A percentile compares a stretch with the other conserved stretches of the same genome.
These are phyloP conservation scores for Proales similis DNA, from an alignment of 1,140 invertebrate genomes.

Conservation along the genomic window DNA sequence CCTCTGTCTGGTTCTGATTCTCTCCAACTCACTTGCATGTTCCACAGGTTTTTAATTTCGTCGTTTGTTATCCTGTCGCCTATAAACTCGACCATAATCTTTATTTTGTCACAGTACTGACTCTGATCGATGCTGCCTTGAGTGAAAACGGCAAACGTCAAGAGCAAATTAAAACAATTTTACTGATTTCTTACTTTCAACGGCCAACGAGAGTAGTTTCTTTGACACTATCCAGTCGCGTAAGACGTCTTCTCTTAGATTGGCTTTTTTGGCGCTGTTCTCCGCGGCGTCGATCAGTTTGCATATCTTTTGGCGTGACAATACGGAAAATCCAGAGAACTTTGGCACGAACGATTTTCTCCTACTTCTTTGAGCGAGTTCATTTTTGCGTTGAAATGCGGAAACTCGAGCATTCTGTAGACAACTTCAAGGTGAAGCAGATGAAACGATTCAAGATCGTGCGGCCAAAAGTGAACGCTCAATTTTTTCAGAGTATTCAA, in stretches of 20 bases:
- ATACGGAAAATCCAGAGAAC: neutral
- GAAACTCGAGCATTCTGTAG: constrained; percentile 56
- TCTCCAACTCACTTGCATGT: constrained; percentile 44
- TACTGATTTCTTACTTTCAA: constrained; percentile 53
- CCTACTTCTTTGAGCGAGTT: constrained; percentile 57
- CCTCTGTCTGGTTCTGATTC: neutral
- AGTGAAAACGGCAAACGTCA: constrained; percentile 37
- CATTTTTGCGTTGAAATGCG: constrained; percentile 59
- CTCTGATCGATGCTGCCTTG: constrained; percentile 58
- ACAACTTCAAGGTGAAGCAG: constrained; percentile 55
- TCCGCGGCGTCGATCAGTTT: constrained; percentile 17
- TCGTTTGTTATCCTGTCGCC: constrained; percentile 54
- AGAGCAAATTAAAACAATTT: neutral
- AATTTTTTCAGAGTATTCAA: constrained; percentile 54
- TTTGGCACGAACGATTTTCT: neutral
- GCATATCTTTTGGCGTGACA: neutral
- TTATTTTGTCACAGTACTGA: constrained; percentile 58
- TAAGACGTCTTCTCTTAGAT: constrained; percentile 45
- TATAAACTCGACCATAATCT: constrained; percentile 56
- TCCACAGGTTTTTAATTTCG: constrained; percentile 57
- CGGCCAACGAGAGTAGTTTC: constrained; percentile 54
- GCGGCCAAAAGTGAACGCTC: constrained; percentile 54
- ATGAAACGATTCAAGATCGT: constrained; percentile 52
- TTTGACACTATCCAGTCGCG: constrained; percentile 57
- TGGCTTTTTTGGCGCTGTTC: neutral